These are phyloP conservation scores for Limnephilus marmoratus DNA, from an alignment of 2,888 invertebrate genomes.

Conservation along the genomic window DNA sequence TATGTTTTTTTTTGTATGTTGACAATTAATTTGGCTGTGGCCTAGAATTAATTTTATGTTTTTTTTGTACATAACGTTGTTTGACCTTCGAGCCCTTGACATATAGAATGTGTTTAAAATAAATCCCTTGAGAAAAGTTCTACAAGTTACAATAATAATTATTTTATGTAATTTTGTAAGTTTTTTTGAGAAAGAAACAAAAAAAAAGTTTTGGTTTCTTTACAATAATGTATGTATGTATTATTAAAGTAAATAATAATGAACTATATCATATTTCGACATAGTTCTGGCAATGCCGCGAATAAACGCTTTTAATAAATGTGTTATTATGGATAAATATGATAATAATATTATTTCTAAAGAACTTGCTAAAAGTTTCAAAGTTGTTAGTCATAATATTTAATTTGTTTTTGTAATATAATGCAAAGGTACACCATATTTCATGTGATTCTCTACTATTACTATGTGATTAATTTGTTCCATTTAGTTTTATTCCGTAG, in stretches of 20 bases:
- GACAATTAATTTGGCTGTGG: too few species aligned
- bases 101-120: not conserved
- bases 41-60: too few species aligned
- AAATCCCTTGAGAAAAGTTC: not conserved
- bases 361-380: not conserved
- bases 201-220: not conserved
- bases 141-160: not conserved
- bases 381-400: not conserved
- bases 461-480: constrained; percentile 54
- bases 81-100: too few species aligned
- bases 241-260: not conserved
- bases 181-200: not conserved
- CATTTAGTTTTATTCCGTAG: constrained; percentile 49
- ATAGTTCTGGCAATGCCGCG: not conserved
- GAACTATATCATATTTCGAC: not conserved
- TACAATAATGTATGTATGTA: not conserved
- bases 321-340: constrained; percentile 2
- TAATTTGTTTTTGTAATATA: not conserved
- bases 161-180: too few species aligned
- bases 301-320: constrained; percentile 2
- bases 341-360: not conserved
- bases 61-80: too few species aligned
- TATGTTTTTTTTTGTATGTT: too few species aligned
- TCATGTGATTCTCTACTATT: constrained; percentile 40
- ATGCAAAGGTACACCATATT: constrained; percentile 25